Conservation (phyloP, 1,140 invertebrate species). For the Drosophila miranda region DNA sequence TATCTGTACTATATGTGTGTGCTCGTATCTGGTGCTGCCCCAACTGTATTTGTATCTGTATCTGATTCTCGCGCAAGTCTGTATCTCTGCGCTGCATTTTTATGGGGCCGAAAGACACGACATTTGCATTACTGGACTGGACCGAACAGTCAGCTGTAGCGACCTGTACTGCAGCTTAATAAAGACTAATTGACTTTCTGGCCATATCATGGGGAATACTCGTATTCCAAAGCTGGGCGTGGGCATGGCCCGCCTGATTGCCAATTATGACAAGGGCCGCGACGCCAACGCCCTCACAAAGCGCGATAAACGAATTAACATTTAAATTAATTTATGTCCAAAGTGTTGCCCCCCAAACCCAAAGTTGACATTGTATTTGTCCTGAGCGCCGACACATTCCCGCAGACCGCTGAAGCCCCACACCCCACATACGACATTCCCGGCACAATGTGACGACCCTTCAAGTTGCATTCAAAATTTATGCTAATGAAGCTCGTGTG, state of each 20-base stretch:
- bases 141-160: constrained; percentile 18
- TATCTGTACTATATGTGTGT: constrained; percentile 1
- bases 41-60: constrained; percentile 1
- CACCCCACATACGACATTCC: constrained; percentile 6
- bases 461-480: constrained; percentile 58
- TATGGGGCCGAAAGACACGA: constrained; percentile 70
- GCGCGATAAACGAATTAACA: constrained; percentile 76
- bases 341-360: constrained; percentile 32
- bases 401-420: constrained; percentile 14
- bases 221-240: constrained; percentile 6
- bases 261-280: constrained; percentile 61
- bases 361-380: constrained; percentile 54
- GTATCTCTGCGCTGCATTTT: constrained; percentile 58
- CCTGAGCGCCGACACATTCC: constrained; percentile 27
- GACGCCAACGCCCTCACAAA: constrained; percentile 42
- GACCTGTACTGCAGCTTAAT: constrained; percentile 59
- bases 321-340: constrained; percentile 74
- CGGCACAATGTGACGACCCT: constrained; percentile 27
- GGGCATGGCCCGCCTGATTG: constrained; percentile 50
- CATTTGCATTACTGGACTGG: constrained; percentile 72
- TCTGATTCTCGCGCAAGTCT: constrained; percentile 6
- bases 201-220: constrained; percentile 17
- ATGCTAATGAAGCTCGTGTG: constrained; percentile 56
- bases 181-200: constrained; percentile 78
- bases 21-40: too few relatives aligned